A percentile compares a stretch with the other conserved stretches of the same genome.
phyloP scores from a whole-genome alignment of 2,888 invertebrate genomes.

The Dicyrtomina minuta region DNA sequence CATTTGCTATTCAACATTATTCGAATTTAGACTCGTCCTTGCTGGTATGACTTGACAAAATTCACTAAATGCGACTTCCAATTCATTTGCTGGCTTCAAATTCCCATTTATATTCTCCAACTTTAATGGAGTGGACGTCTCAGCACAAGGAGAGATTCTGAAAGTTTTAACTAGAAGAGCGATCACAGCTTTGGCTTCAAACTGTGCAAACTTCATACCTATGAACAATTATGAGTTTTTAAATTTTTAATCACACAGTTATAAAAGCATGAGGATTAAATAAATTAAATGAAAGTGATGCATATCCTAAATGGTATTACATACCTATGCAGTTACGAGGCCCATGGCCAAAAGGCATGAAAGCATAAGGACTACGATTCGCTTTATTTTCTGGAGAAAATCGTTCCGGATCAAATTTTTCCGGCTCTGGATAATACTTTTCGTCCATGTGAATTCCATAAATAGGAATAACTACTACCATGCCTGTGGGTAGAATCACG shows the following conservation, averaged over 20 bases:
- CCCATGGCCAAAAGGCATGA: constrained; percentile 42
- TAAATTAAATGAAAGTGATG: too few species aligned
- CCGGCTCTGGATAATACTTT: constrained; percentile 36
- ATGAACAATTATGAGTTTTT: too few species aligned
- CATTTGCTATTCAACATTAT: too few species aligned
- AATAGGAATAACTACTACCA: constrained; percentile 24
- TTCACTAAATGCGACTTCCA: too few species aligned
- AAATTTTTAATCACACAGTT: too few species aligned
- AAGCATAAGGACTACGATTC: constrained; percentile 32
- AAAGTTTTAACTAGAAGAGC: background rate
- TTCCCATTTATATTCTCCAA: too few species aligned
- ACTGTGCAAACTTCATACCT: too few species aligned
- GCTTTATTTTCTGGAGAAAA: constrained; percentile 36
- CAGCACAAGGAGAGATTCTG: background rate
- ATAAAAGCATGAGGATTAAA: too few species aligned
- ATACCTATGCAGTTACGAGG: constrained; percentile 43
- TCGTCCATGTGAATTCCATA: constrained; percentile 31
- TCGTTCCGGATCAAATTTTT: constrained; percentile 41
- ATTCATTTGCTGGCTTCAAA: too few species aligned
- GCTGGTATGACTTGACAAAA: too few species aligned
- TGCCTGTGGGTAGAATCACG: constrained; percentile 30
- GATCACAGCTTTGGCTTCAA: background rate
- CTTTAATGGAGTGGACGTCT: background rate
- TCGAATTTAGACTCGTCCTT: too few species aligned
- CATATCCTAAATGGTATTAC: background rate